phyloP scores from a whole-genome alignment of 53 echinoderm and acorn worm genomes.

The Holothuria leucospilota region DNA sequence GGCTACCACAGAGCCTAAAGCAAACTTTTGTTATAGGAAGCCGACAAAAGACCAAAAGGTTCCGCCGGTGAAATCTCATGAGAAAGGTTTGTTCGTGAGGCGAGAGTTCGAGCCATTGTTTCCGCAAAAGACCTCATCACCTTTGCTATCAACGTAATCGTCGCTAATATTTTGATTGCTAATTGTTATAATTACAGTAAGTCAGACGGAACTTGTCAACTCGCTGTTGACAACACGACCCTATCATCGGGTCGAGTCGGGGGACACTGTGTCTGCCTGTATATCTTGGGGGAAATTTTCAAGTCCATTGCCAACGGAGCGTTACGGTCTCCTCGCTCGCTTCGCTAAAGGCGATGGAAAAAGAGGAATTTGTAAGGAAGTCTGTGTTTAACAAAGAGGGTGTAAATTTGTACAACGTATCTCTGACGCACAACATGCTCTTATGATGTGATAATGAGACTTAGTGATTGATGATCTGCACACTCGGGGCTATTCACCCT shows the following conservation, averaged over 20 bases:
- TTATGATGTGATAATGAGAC: constrained; percentile 9
- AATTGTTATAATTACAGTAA: constrained; percentile 44
- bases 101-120: too few species aligned
- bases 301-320: too few species aligned
- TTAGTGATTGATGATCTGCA: neutral
- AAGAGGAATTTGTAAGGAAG: constrained; percentile 6
- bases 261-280: neutral
- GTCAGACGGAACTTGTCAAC: constrained; percentile 9
- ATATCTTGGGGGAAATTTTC: too few species aligned
- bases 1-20: too few species aligned
- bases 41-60: too few species aligned
- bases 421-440: constrained; percentile 30
- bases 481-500: too few species aligned
- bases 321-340: too few species aligned
- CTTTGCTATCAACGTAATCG: constrained; percentile 1
- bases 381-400: constrained; percentile 33
- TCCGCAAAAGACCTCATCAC: neutral
- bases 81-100: too few species aligned
- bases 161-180: constrained; percentile 9
- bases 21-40: too few species aligned
- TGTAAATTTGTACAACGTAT: constrained; percentile 12
- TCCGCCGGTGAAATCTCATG: too few species aligned
- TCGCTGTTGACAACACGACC: neutral
- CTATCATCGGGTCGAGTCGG: constrained; percentile 24
- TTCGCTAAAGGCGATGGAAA: constrained; percentile 13